Conservation (phyloP, 2,888 invertebrate genomes). For the Microplitis manilae region DNA sequence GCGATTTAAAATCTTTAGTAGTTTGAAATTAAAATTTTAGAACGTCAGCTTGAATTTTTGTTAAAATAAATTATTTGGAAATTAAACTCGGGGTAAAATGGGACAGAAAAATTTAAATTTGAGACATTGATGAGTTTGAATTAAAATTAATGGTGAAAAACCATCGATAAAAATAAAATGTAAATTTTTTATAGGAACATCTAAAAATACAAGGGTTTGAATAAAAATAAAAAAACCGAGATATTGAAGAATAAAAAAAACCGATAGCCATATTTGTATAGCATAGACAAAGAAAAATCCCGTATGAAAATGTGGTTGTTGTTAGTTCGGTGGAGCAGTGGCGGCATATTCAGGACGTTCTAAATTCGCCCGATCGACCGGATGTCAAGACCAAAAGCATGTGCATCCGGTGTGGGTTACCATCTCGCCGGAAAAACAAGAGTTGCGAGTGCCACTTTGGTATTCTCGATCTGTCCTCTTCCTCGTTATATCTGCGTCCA, state of each 20-base stretch:
- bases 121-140: too few relatives aligned
- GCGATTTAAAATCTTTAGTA: too few relatives aligned
- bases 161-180: too few relatives aligned
- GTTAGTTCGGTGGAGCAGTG: neutral
- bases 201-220: neutral
- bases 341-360: conserved; percentile 14
- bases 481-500: conserved; percentile 15
- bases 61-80: too few relatives aligned
- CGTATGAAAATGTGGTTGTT: neutral
- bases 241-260: neutral
- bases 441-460: conserved; percentile 33
- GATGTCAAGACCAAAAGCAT: conserved; percentile 34
- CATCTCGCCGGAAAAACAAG: conserved; percentile 23
- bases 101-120: too few relatives aligned
- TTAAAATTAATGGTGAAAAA: too few relatives aligned
- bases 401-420: conserved; percentile 36
- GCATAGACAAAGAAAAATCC: neutral
- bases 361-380: conserved; percentile 33
- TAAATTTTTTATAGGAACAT: too few relatives aligned
- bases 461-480: conserved; percentile 34
- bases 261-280: neutral
- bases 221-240: neutral
- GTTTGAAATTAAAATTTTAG: too few relatives aligned
- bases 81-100: too few relatives aligned
- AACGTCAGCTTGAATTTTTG: too few relatives aligned